A percentile compares a stretch with the other conserved stretches of the same genome.
phyloP scores from a whole-genome alignment of 2,113 vertebrate genomes.

The Gnathonemus longibarbis region DNA sequence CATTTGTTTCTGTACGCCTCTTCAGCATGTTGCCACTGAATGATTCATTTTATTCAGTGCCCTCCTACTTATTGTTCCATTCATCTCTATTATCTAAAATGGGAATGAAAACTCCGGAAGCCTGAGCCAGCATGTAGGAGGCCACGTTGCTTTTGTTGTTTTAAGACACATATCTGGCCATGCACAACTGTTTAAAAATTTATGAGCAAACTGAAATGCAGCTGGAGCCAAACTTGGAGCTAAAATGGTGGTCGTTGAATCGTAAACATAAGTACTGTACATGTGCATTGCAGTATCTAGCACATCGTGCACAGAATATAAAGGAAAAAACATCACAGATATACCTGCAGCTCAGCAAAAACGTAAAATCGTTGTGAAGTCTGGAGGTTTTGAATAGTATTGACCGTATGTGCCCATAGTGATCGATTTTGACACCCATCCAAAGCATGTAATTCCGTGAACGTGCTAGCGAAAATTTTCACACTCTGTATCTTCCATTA shows the following conservation, averaged over 20 bases:
- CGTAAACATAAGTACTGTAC: background rate
- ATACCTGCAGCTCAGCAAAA: background rate
- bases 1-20: background rate
- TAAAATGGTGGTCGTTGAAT: background rate
- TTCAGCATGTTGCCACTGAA: conserved; percentile 1
- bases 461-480: background rate
- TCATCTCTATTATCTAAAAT: background rate
- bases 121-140: background rate
- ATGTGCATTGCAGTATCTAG: background rate
- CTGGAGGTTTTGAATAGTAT: background rate
- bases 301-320: background rate
- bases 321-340: background rate
- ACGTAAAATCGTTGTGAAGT: background rate
- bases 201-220: background rate
- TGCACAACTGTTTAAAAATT: background rate
- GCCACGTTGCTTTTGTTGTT: background rate
- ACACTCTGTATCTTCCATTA: background rate
- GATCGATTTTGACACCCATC: background rate
- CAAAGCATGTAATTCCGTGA: background rate
- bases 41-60: conserved; percentile 1
- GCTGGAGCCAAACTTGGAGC: background rate
- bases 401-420: background rate
- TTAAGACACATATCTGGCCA: background rate
- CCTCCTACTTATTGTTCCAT: background rate
- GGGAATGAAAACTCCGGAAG: conserved; percentile 1